A percentile compares a stretch with the other conserved stretches of the same genome.
Conservation (phyloP, 2,113 vertebrate species). For the Crotalus tigris region DNA sequence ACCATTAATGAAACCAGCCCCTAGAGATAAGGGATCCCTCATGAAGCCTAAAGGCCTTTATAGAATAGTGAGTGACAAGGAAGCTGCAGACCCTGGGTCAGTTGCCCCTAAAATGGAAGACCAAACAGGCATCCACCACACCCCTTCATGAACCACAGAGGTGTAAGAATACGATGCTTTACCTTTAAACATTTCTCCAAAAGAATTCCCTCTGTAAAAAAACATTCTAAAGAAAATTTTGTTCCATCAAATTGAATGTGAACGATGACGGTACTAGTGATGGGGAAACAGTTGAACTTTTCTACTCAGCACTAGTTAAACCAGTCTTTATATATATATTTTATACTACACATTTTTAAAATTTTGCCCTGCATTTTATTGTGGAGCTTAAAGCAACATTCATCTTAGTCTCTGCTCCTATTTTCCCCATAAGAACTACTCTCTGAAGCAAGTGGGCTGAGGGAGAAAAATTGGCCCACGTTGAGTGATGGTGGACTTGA, state of each 20-base stretch:
- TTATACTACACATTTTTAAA: not conserved
- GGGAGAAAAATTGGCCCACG: not conserved
- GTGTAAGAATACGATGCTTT: not conserved
- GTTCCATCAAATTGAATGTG: not conserved
- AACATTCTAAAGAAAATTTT: not conserved
- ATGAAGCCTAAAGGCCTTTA: not conserved
- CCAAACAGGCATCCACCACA: not conserved
- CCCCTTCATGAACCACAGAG: not conserved
- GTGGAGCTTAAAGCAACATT: not conserved
- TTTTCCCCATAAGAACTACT: not conserved
- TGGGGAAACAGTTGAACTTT: not conserved
- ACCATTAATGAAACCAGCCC: not conserved
- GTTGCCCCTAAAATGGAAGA: not conserved
- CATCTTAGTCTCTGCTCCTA: not conserved
- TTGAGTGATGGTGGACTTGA: not conserved
- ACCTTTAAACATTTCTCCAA: not conserved
- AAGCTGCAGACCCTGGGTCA: not conserved
- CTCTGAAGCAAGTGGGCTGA: not conserved
- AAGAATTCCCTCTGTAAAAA: not conserved
- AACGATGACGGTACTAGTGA: not conserved
- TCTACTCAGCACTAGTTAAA: not conserved
- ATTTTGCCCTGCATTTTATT: not conserved
- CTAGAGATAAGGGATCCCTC: not conserved
- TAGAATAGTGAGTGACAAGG: not conserved
- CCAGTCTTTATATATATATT: not conserved